These are phyloP conservation scores for Jacana jacana DNA, from an alignment of 2,113 vertebrate species.

Conservation along the genomic window DNA sequence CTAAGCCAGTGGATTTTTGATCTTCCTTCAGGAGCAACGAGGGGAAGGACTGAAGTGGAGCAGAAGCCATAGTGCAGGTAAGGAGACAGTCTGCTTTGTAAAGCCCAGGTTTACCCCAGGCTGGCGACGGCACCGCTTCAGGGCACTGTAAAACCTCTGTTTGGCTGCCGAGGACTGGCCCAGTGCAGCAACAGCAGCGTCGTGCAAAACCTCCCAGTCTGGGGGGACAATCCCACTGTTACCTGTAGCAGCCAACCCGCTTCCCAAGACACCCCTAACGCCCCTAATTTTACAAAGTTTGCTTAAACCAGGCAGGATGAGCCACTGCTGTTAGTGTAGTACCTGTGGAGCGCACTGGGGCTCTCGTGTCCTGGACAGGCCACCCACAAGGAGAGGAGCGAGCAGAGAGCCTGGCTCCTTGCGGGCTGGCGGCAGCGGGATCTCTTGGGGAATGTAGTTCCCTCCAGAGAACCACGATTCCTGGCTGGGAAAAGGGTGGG, in stretches of 20 bases:
- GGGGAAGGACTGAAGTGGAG: conserved; percentile 2
- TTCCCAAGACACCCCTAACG: neutral
- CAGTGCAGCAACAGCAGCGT: neutral
- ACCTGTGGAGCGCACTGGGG: neutral
- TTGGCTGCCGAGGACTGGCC: neutral
- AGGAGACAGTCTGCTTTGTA: neutral
- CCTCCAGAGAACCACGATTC: rapidly evolving
- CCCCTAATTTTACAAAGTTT: neutral
- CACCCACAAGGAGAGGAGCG: neutral
- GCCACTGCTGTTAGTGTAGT: neutral
- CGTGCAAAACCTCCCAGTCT: neutral
- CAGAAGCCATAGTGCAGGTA: neutral
- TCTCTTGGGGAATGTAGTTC: neutral
- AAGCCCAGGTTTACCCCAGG: neutral
- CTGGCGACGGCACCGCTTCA: neutral
- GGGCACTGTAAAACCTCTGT: neutral
- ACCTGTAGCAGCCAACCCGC: neutral
- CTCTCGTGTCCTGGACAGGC: neutral
- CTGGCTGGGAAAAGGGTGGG: neutral
- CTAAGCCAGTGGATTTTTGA: neutral
- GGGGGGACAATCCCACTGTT: neutral
- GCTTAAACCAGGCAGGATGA: neutral
- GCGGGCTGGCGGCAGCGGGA: neutral
- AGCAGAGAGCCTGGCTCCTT: neutral
- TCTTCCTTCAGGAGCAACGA: neutral